These are phyloP conservation scores for Thalassophryne amazonica DNA, from an alignment of 2,797 vertebrate species.

Conservation along the genomic window DNA sequence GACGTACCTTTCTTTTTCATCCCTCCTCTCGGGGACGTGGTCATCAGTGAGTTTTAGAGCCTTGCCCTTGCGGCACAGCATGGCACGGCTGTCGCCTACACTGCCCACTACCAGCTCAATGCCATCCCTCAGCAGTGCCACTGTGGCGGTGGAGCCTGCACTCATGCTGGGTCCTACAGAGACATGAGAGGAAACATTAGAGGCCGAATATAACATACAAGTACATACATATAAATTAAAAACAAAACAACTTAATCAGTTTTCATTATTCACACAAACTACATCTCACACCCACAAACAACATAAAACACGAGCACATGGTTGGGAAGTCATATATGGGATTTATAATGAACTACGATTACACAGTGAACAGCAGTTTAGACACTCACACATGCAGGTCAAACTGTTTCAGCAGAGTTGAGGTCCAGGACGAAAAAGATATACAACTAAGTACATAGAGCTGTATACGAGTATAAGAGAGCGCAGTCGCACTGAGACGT, in stretches of 20 bases:
- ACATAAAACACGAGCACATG: conserved; percentile 33
- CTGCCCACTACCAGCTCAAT: conserved; percentile 96
- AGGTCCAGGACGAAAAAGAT: conserved; percentile 28
- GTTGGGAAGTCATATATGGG: conserved; percentile 28
- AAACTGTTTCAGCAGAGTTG: conserved; percentile 37
- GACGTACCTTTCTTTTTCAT: conserved; percentile 92
- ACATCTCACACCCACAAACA: conserved; percentile 41
- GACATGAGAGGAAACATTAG: conserved; percentile 50
- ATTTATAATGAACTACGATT: conserved; percentile 23
- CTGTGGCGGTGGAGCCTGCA: conserved; percentile 92
- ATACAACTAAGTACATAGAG: no score
- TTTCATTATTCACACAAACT: conserved; percentile 25
- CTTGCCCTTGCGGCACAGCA: conserved; percentile 94
- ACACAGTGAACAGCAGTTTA: conserved; percentile 35
- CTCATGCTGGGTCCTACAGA: conserved; percentile 64
- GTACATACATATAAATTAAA: conserved; percentile 12
- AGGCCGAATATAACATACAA: conserved; percentile 1
- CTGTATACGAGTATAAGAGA: no score
- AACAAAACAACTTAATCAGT: no score
- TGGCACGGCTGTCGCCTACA: conserved; percentile 94
- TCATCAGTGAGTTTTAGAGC: conserved; percentile 91
- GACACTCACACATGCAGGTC: conserved; percentile 61
- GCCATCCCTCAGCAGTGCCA: conserved; percentile 92
- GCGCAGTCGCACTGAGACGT: no score
- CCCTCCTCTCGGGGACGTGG: conserved; percentile 96